Evolutionary conservation across 2,888 invertebrate species (phyloP).

Genomic region (Dermolepida albohirtum): DNA sequence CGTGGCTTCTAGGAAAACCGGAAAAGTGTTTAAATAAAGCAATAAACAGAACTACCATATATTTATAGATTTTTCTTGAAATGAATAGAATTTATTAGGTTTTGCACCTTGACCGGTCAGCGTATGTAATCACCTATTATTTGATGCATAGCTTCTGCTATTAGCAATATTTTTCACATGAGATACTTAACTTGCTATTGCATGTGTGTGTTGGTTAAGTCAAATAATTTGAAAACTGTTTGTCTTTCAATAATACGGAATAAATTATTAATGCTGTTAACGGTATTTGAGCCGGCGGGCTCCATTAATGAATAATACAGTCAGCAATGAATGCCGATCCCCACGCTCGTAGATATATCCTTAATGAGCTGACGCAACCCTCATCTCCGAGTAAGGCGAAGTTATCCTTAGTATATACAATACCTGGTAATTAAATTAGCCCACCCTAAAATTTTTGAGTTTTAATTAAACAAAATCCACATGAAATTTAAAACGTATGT

Average conservation of each 20-base stretch:
- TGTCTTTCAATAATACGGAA: constrained; percentile 35
- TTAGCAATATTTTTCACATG: constrained; percentile 17
- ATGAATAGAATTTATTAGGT: too few relatives aligned
- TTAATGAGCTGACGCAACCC: constrained; percentile 1
- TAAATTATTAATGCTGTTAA: constrained; percentile 37
- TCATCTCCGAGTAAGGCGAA: too few relatives aligned
- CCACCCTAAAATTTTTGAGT: too few relatives aligned
- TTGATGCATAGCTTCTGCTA: constrained; percentile 15
- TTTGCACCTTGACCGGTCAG: constrained; percentile 6
- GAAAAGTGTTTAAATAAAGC: too few relatives aligned
- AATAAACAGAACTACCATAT: too few relatives aligned
- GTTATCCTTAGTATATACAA: too few relatives aligned
- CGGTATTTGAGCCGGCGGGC: constrained; percentile 29
- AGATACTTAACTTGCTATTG: constrained; percentile 10
- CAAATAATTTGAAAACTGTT: constrained; percentile 34
- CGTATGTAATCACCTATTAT: neutral
- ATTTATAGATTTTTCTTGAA: too few relatives aligned
- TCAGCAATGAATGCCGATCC: neutral
- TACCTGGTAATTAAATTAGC: too few relatives aligned
- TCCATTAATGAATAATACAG: constrained; percentile 16
- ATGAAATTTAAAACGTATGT: too few relatives aligned
- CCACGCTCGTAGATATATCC: constrained; percentile 3
- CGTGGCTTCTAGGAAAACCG: too few relatives aligned
- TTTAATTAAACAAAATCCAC: too few relatives aligned
- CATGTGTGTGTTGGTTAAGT: constrained; percentile 18